These are phyloP conservation scores for Parapsyche elsis DNA, from an alignment of 1,140 invertebrate species.

Conservation along the genomic window DNA sequence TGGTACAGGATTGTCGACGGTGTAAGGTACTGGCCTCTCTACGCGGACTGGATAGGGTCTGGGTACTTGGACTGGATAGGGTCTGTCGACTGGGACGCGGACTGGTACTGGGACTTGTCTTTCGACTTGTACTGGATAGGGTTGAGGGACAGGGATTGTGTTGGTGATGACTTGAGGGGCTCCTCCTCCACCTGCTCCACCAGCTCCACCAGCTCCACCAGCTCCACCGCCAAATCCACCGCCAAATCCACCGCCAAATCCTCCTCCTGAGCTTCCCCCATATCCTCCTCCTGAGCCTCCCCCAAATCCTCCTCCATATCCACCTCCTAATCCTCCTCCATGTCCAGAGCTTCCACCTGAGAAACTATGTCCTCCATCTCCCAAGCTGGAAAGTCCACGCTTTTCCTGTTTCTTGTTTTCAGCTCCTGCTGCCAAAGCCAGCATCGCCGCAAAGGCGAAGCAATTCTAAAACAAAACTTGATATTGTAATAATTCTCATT, in stretches of 20 bases:
- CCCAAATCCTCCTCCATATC: background rate
- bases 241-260: background rate
- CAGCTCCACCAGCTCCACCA: background rate
- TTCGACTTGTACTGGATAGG: constrained; percentile 52
- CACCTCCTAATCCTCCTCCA: background rate
- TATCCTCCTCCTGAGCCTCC: background rate
- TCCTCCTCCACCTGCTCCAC: constrained; percentile 30
- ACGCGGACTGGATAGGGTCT: constrained; percentile 60
- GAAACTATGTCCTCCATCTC: constrained; percentile 41
- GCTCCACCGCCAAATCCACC: background rate
- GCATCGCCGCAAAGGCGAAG: constrained; percentile 21
- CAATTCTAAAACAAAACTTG: background rate
- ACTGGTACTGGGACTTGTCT: constrained; percentile 48
- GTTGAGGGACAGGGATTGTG: constrained; percentile 52
- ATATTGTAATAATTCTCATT: too few species aligned
- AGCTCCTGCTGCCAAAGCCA: constrained; percentile 36
- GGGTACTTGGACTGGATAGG: constrained; percentile 50
- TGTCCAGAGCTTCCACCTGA: background rate
- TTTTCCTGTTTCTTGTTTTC: constrained; percentile 53
- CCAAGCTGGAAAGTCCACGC: constrained; percentile 49
- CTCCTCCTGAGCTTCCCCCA: background rate
- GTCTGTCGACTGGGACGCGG: constrained; percentile 52
- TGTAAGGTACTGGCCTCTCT: constrained; percentile 58
- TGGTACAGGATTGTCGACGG: constrained; percentile 55
- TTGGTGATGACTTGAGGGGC: constrained; percentile 53